A percentile compares a stretch with the other conserved stretches of the same genome.
phyloP scores from a whole-genome alignment of 1,140 invertebrate genomes.

The Rhagoletis pomonella region DNA sequence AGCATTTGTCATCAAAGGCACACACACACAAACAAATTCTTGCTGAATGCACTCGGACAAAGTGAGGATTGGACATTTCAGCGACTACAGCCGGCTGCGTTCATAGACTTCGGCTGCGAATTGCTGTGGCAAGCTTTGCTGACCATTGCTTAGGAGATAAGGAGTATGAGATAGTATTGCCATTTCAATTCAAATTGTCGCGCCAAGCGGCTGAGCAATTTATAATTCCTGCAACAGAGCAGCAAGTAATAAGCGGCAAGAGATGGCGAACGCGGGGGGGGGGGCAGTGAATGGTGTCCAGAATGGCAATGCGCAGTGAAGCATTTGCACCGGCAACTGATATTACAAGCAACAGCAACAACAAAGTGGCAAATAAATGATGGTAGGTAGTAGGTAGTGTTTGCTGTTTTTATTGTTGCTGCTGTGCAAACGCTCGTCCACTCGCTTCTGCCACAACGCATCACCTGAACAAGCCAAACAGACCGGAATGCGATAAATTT shows the following conservation, averaged over 20 bases:
- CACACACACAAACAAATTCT: not conserved
- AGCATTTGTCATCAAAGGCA: not conserved
- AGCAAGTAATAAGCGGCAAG: not conserved
- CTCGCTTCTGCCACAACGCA: constrained; percentile 39
- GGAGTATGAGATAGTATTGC: constrained; percentile 10
- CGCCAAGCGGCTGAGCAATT: not conserved
- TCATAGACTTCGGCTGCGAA: not conserved
- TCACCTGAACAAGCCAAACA: constrained; percentile 37
- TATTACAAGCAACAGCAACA: constrained; percentile 26
- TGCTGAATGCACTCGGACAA: not conserved
- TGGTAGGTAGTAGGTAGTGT: not conserved
- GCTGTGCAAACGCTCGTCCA: not conserved
- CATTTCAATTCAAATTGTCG: constrained; percentile 48
- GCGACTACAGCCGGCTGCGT: not conserved
- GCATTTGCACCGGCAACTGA: constrained; percentile 40
- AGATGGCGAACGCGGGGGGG: not conserved
- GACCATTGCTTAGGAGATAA: constrained; percentile 8
- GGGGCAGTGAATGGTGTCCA: not conserved
- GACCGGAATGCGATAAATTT: constrained; percentile 51
- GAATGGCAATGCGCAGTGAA: constrained; percentile 15
- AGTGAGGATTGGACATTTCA: not conserved
- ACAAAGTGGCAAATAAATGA: not conserved
- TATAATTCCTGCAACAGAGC: constrained; percentile 31
- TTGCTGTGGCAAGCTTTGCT: not conserved
- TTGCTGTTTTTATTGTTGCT: constrained; percentile 1